A percentile compares a stretch with the other conserved stretches of the same genome.
These are phyloP conservation scores for Solea solea DNA, from an alignment of 2,113 vertebrate genomes.

Conservation along the genomic window DNA sequence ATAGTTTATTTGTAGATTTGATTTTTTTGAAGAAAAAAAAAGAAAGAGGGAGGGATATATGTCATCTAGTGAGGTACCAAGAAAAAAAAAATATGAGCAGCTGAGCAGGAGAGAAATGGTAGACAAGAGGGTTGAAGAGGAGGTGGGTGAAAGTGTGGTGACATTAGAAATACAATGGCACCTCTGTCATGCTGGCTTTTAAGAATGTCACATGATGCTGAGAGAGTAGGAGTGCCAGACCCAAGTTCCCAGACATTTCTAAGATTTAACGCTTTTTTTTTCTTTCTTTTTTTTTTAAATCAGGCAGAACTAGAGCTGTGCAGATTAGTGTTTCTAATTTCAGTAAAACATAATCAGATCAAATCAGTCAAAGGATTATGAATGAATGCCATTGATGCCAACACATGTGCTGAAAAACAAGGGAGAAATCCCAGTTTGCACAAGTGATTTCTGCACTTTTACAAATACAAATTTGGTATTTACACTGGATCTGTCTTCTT, in stretches of 20 bases:
- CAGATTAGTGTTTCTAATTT: no score
- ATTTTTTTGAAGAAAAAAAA: conserved; percentile 4
- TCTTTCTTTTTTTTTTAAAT: no score
- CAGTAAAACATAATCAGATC: no score
- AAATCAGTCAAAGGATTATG: no score
- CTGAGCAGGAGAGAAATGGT: conserved; percentile 15
- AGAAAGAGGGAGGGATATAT: not conserved
- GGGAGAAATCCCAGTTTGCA: no score
- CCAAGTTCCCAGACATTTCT: not conserved
- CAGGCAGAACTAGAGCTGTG: no score
- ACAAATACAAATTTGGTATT: no score
- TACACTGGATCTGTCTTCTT: no score
- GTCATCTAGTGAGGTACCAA: conserved; percentile 1
- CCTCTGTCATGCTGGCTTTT: conserved; percentile 24
- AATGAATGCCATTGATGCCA: no score
- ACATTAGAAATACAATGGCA: conserved; percentile 24
- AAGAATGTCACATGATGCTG: conserved; percentile 16
- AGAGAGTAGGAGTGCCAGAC: not conserved
- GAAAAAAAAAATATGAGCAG: conserved; percentile 3
- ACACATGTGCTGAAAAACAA: no score
- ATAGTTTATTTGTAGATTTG: conserved; percentile 27
- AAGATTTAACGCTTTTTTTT: not conserved
- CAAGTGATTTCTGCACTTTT: no score
- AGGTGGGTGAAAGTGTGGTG: conserved; percentile 11
- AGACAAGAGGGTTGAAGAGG: conserved; percentile 3